Base-by-base conservation (phyloP, 2,888 invertebrate species). In the Trachelus iudaicus region DNA sequence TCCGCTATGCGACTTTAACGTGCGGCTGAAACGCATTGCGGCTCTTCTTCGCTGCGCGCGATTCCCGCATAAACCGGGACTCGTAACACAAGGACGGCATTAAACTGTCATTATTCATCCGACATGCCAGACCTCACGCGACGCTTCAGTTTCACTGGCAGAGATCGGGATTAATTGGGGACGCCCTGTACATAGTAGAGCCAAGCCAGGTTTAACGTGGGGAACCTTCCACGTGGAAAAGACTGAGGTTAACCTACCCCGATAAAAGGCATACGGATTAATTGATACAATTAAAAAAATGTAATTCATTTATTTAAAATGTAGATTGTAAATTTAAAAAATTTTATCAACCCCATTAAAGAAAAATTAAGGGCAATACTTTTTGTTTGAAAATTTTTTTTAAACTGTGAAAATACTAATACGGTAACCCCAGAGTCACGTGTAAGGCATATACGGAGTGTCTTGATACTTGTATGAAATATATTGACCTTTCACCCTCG, bases 71-170 rank as follows among this genome's bases (percentile, higher is more conserved):
- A 40, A 74, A n/a, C 2, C 71, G 11, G 30, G 30, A 34, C 35
- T 74, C 12, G 23, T 12, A n/a, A n/a, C 34, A 74, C 74, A 34
- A 6, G 74, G 74, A 74, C 35, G 74, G 35, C 37, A 74, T 74
- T 35, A 74, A 74, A 74, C 74, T 74, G 15, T 74, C 74, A 74
- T 74, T 74, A 74, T 74, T 74, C 74, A 74, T 74, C 23, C 74
- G 74, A 74, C 74, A 74, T 23, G 35, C 35, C 0, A 35, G 74
- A 74, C 74, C 35, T 74, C 74, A 74, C 74, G 74, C 74, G 74
- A 74, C 74, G 74, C 74, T 34, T 74, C 13, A 11, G 35, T 74
- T 74, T 74, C 74, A 6, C 74, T 74, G 31, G 71, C 56, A 9
- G 23, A 56, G 34, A 40, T 30, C 74, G 74, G 37, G 35, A 74